Conservation (phyloP, 2,888 invertebrate species). For the Eilema griseolum region DNA sequence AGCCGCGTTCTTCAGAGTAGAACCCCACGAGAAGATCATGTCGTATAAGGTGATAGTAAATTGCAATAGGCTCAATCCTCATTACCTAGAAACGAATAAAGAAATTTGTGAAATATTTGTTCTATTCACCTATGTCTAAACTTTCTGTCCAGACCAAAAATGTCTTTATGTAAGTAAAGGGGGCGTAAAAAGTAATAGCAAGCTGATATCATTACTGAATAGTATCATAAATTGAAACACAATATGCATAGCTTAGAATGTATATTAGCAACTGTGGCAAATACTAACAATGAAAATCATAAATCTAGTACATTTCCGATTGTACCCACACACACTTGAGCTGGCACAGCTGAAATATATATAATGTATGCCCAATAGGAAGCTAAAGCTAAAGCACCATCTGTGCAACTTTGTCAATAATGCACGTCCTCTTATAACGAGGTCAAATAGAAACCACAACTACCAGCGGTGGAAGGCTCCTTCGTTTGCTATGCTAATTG, state of each 20-base stretch:
- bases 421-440: constrained; percentile 63
- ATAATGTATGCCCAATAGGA: constrained; percentile 27
- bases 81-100: background rate
- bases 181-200: too few relatives aligned
- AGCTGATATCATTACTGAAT: background rate
- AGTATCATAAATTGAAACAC: background rate
- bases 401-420: constrained; percentile 55
- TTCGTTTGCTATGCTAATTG: constrained; percentile 77
- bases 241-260: constrained; percentile 6
- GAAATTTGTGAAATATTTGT: background rate
- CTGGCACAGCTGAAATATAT: constrained; percentile 19
- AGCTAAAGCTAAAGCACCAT: constrained; percentile 39
- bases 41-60: too few relatives aligned
- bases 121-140: background rate
- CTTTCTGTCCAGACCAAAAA: background rate
- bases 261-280: constrained; percentile 9
- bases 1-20: too few relatives aligned
- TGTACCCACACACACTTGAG: constrained; percentile 16
- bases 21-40: too few relatives aligned
- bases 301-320: constrained; percentile 12
- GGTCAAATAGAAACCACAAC: constrained; percentile 65
- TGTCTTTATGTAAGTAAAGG: too few relatives aligned
- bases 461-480: constrained; percentile 61
- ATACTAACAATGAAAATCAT: constrained; percentile 16
- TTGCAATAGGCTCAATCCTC: too few relatives aligned